These are phyloP conservation scores for Sphaeridia pumilis DNA, from an alignment of 2,888 invertebrate species.

Conservation along the genomic window DNA sequence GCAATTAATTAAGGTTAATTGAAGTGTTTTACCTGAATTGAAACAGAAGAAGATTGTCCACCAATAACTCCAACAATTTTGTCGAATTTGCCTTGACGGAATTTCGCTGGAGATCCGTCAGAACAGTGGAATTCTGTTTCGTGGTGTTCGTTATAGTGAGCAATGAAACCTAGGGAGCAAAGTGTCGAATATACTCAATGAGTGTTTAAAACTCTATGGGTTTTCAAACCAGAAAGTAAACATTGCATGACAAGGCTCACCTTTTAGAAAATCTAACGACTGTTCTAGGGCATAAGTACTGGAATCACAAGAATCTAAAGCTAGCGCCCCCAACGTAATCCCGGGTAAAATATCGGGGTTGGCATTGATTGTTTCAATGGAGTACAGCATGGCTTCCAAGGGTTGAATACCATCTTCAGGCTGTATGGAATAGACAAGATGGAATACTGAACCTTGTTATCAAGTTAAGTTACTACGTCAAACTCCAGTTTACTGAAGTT, in stretches of 20 bases:
- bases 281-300: constrained; percentile 57
- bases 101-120: constrained; percentile 42
- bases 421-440: too few relatives aligned
- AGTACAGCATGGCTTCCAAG: constrained; percentile 56
- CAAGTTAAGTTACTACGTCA: too few relatives aligned
- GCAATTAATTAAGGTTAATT: too few relatives aligned
- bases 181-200: background rate
- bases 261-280: constrained; percentile 54
- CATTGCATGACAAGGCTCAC: constrained; percentile 34
- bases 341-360: constrained; percentile 49
- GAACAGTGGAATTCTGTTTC: constrained; percentile 41
- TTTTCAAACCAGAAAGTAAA: background rate
- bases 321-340: constrained; percentile 50
- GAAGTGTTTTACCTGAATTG: constrained; percentile 44
- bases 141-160: constrained; percentile 42
- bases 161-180: constrained; percentile 41
- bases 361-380: constrained; percentile 53
- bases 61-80: constrained; percentile 46
- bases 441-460: too few relatives aligned
- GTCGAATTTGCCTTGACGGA: constrained; percentile 41
- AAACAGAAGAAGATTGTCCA: constrained; percentile 46
- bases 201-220: background rate
- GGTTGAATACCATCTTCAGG: constrained; percentile 58
- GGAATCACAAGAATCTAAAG: constrained; percentile 53
- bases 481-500: too few relatives aligned